Conservation (phyloP, 2,888 invertebrate species). For the Ophion obscuratus region DNA sequence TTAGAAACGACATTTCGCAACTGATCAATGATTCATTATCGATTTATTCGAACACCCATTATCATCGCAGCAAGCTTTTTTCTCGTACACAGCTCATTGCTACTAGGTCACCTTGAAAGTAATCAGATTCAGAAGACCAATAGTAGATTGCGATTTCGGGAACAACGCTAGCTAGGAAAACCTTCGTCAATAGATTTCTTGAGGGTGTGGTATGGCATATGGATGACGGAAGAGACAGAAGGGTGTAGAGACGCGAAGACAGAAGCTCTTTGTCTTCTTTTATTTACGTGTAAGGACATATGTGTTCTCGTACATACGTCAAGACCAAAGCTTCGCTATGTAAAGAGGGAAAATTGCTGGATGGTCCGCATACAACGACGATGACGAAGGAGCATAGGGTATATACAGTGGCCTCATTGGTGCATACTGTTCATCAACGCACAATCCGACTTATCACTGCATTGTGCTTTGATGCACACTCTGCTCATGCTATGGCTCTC, state of each 20-base stretch:
- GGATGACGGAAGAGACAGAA: not conserved
- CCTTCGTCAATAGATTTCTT: not conserved
- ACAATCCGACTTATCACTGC: constrained; percentile 28
- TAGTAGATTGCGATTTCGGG: not conserved
- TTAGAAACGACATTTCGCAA: not conserved
- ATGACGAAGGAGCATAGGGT: not conserved
- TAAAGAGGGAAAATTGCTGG: not conserved
- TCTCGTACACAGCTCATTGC: not conserved
- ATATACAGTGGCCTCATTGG: not conserved
- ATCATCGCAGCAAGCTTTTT: too few relatives aligned
- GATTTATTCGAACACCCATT: not conserved
- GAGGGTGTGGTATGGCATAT: not conserved
- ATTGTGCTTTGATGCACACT: constrained; percentile 18
- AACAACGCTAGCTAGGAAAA: not conserved
- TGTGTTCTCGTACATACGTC: not conserved
- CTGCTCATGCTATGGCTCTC: constrained; percentile 1
- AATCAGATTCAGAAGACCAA: not conserved
- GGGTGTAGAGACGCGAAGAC: not conserved
- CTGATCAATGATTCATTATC: not conserved
- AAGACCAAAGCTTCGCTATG: not conserved
- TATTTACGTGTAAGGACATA: not conserved
- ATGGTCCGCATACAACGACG: not conserved
- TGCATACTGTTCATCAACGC: not conserved
- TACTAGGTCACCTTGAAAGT: not conserved
- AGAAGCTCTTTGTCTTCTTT: not conserved